Base-by-base conservation (phyloP, 2,888 invertebrate genomes). In the Monochamus alternatus region DNA sequence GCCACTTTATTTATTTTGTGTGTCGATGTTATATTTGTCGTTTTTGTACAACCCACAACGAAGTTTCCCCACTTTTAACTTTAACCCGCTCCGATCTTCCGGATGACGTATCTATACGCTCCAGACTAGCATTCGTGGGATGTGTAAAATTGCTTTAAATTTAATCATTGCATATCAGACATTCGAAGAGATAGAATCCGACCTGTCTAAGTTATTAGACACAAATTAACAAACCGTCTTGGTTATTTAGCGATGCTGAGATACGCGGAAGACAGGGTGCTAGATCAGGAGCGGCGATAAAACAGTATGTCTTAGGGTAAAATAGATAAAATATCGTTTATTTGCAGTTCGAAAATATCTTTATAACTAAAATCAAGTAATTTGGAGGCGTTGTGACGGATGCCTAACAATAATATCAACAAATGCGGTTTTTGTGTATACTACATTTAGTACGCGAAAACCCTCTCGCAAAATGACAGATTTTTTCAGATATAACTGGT, bases 221-320 rank as follows among this genome's bases (percentile, higher is more conserved):
- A 68, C 79, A 79, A 79, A 79, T 79, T 79, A 79, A 79, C 79
- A 75, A 79, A 75, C 79, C 72, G 79, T 77, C 77, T 79, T 76
- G 75, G 77, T 73, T 79, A 77, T 79, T 79, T 76, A 77, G 74
- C 73, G 69, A 73, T 64, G 73, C 75, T 44, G 75, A 63, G 70
- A 74, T 74, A 22, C 70, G 69, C 30, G 52, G 47, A 68, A 73
- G 73, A 67, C 73, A 47, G 58, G 44, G 63, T 22, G 52, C 47
- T 66, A 52, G 3, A 31, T 9, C 52, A 69, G 60, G 7, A 74
- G 75, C 52, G 75, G 67, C 73, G 78, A 51, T 43, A 5, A 10
- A 14, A 44, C 14, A 22, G 22, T 9, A 14, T 7, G 14, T 38
- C 7, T 7, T 4, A 5, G 38, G 38, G 31, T 31, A 31, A 12